Base-by-base conservation (phyloP, 2,888 invertebrate species). In the Nineta flava region DNA sequence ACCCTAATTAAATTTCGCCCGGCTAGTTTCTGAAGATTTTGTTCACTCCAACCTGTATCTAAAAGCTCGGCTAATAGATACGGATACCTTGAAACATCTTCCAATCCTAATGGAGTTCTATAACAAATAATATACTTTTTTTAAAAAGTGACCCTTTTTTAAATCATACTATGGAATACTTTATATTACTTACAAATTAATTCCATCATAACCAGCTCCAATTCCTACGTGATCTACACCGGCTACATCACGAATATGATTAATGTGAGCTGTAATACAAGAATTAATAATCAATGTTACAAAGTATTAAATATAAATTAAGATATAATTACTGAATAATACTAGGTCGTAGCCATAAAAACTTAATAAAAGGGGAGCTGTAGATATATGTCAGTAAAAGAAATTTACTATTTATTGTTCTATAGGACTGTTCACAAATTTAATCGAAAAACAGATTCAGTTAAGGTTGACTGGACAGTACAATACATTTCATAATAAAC, bases 121-220 rank as follows among this genome's bases (percentile, higher is more conserved):
- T 21, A 60, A 60, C 21, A 45, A 32, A 42, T 49, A 9, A 19
- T 6, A 13, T 3, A 40, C 19, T 5, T n/a, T 4, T 26, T n/a
- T n/a, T n/a, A n/a, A n/a, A 26, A 26, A 26, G 4, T 5, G 26
- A 26, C 4, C 7, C 26, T 26, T 26, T 44, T 6, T n/a, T 21
- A 4, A 45, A 45, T 19, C n/a, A 7, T 38, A n/a, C n/a, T 13
- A 15, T 38, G n/a, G 5, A 16, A 42, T 42, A 3, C 12, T 15
- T 2, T 9, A 9, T 43, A 4, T 1, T 43, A 81, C 84, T 83
- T 70, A 87, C 86, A 77, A 78, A 74, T 84, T 83, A 66, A 86
- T 85, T 61, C 86, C 86, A 65, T 86, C 84, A 67, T 81, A 86
- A 58, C 85, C 86, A 52, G 83, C 84, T 52, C 86, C 87, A 54